Evolutionary conservation across 2,113 vertebrate genomes (phyloP).

Genomic region (Apteryx owenii): DNA sequence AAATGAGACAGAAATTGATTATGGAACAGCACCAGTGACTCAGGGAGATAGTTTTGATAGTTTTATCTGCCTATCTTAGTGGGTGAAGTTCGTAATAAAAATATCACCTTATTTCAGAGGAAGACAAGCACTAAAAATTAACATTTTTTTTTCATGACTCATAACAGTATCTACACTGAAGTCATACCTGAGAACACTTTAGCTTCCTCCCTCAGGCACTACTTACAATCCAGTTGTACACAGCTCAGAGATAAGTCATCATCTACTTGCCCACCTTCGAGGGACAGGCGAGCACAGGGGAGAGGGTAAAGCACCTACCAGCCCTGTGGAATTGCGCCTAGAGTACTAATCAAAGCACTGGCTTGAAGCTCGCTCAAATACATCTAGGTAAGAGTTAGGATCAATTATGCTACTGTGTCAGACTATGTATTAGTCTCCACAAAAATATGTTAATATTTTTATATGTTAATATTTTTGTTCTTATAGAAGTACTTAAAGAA

Average conservation of each 20-base stretch:
- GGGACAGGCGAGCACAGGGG: fast-evolving
- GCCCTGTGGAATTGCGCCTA: neutral
- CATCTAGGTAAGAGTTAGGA: neutral
- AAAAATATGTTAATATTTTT: fast-evolving
- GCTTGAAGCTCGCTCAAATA: neutral
- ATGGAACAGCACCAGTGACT: neutral
- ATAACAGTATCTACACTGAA: neutral
- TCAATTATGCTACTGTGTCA: neutral
- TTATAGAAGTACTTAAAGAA: neutral
- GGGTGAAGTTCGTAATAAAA: neutral
- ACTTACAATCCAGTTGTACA: neutral
- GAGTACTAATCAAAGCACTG: neutral
- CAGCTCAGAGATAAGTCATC: neutral
- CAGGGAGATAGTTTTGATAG: neutral
- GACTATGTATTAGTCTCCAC: neutral
- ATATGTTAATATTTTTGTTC: neutral
- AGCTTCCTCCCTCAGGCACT: neutral
- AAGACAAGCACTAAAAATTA: neutral
- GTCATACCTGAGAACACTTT: neutral
- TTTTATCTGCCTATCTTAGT: neutral
- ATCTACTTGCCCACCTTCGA: neutral
- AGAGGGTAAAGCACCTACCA: neutral
- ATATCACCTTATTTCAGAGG: neutral
- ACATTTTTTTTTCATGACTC: neutral
- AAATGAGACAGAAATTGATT: neutral